phyloP scores from a whole-genome alignment of 2,113 vertebrate species.

The Trichechus manatus region DNA sequence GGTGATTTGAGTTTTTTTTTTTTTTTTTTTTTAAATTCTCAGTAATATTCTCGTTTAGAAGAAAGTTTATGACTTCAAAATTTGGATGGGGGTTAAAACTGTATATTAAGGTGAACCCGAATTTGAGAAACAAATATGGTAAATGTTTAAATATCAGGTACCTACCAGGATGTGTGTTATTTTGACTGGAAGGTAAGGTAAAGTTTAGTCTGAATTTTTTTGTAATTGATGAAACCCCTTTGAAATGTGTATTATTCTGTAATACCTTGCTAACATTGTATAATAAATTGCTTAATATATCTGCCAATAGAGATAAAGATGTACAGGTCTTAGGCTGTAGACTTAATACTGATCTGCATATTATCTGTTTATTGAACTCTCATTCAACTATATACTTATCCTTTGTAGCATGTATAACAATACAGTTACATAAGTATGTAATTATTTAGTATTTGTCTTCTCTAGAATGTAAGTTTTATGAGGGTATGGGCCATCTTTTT shows the following conservation, averaged over 20 bases:
- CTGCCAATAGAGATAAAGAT: slow-evolving; percentile 14
- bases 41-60: slow-evolving; percentile 18
- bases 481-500: not conserved
- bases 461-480: too few relatives aligned
- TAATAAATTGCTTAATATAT: not conserved
- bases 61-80: slow-evolving; percentile 42
- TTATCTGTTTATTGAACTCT: not conserved
- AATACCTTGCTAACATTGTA: not conserved
- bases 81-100: slow-evolving; percentile 3
- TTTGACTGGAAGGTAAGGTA: slow-evolving; percentile 44
- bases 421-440: not conserved
- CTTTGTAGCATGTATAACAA: not conserved
- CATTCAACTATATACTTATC: not conserved
- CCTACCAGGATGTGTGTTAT: not conserved
- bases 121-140: slow-evolving; percentile 15
- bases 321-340: not conserved
- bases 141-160: slow-evolving; percentile 47
- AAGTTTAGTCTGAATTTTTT: slow-evolving; percentile 34
- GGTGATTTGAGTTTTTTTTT: slow-evolving; percentile 11
- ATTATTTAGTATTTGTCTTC: not conserved
- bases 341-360: not conserved
- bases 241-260: not conserved
- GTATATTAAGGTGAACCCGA: not conserved
- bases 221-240: slow-evolving; percentile 3
- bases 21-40: not conserved